These are phyloP conservation scores for Ectemnius lituratus DNA, from an alignment of 2,888 invertebrate species.

Conservation along the genomic window DNA sequence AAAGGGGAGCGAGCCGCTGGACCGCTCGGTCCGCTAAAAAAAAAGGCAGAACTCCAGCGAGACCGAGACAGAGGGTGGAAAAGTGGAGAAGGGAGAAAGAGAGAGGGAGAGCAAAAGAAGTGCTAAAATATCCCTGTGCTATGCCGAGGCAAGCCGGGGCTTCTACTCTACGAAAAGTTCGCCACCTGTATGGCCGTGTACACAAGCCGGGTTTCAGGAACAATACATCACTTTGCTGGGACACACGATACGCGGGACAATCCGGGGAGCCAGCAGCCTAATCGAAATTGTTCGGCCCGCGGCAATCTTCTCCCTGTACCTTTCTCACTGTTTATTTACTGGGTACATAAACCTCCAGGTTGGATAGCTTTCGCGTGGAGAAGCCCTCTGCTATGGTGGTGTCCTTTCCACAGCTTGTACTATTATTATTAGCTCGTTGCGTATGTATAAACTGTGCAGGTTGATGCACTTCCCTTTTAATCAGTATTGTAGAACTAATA, in stretches of 20 bases:
- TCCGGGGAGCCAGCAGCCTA: conserved; percentile 33
- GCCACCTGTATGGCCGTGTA: conserved; percentile 32
- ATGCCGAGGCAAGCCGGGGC: conserved; percentile 25
- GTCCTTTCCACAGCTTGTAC: no score
- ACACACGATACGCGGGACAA: conserved; percentile 59
- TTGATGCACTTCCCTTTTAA: no score
- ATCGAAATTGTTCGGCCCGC: conserved; percentile 61
- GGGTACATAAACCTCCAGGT: conserved; percentile 41
- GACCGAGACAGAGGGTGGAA: conserved; percentile 1
- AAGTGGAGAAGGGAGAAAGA: conserved; percentile 28
- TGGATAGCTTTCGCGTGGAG: conserved; percentile 27
- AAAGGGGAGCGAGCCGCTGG: conserved; percentile 13
- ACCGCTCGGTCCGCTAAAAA: conserved; percentile 3
- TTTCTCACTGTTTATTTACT: conserved; percentile 46
- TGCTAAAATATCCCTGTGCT: conserved; percentile 40
- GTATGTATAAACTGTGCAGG: no score
- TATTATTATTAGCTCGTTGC: no score
- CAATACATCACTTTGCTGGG: conserved; percentile 64
- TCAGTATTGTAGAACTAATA: no score
- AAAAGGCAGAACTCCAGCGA: background rate
- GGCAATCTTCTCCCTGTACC: conserved; percentile 31
- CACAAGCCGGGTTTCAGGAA: conserved; percentile 47
- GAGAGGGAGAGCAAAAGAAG: conserved; percentile 9
- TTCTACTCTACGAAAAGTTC: conserved; percentile 37
- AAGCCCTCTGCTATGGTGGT: background rate